Conservation (phyloP, 2,113 vertebrate genomes). For the Tachysurus vachellii region DNA sequence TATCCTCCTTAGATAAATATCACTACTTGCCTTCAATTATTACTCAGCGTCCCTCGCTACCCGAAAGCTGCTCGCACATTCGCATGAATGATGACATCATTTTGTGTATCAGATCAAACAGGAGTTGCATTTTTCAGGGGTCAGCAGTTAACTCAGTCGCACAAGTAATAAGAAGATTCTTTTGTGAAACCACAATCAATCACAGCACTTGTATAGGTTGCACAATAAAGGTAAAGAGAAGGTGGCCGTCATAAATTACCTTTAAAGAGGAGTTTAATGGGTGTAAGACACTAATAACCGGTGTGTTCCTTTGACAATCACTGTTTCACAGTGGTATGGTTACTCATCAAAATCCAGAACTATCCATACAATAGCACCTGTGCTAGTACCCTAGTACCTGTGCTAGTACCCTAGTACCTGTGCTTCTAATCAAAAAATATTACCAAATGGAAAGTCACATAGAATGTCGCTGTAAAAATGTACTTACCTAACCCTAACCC, state of each 20-base stretch:
- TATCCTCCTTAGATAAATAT: not conserved
- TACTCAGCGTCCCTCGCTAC: not conserved
- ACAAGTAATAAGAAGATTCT: conserved; percentile 3
- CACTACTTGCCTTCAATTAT: conserved; percentile 7
- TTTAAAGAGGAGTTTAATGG: conserved; percentile 1
- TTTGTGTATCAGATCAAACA: conserved; percentile 34
- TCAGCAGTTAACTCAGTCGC: conserved; percentile 36
- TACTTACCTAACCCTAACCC: no score
- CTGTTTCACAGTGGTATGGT: not conserved
- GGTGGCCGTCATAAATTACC: not conserved
- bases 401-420: no score
- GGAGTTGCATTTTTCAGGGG: conserved; percentile 15
- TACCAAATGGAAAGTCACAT: not conserved
- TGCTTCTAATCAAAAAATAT: not conserved
- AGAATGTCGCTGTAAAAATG: not conserved
- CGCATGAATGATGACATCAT: conserved; percentile 47
- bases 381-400: no score
- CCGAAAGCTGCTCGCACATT: not conserved
- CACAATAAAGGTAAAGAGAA: not conserved
- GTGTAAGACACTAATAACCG: not conserved
- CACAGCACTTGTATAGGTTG: not conserved
- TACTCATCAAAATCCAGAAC: not conserved
- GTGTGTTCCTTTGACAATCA: not conserved
- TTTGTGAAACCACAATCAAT: conserved; percentile 39
- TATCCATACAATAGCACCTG: not conserved